Evolutionary conservation across 2,113 vertebrate genomes (phyloP), one percentile per base, ranked within the genome.

Genomic region (Nannobrachium achirus): DNA sequence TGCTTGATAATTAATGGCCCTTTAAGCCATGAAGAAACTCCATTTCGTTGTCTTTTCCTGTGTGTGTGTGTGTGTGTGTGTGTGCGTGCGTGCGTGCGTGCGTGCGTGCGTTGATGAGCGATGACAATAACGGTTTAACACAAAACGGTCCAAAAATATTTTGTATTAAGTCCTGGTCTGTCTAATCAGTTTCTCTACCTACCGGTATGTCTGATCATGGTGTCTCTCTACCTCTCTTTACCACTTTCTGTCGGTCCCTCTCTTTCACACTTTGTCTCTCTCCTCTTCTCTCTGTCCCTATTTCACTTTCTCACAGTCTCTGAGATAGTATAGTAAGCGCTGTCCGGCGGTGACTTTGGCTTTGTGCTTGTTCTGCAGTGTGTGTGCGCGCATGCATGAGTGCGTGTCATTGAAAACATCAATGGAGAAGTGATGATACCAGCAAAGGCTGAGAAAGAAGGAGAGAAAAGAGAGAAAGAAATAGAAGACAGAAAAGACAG

Each of bases 11-110:
- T 81, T 56, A 86, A 82, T 63, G 58, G 25, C 18, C 66, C 73
- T 78, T 85, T 86, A 81, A 56, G 40, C 72, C 58, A 50, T 71
- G 68, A 64, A 71, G 13, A 63, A 39, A 48, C 15, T 46, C 51
- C 66, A 66, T 51, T 48, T 20, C 19, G 56, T 40, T 33, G 25
- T 33, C 3, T 40, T 25, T 53, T 8, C 16, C 7, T 11, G n/a
- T 40, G 46, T 40, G 62, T n/a, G 33, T 14, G 25, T 51, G 46
- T 33, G 56, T 7, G 38, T 59, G 15, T 14, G 7, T 40, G 48
- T 40, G 13, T 63, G 14, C 33, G 19, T 16, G 20, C 15, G 44
- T 50, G 45, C 49, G 45, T 18, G 25, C n/a, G 14, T 18, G 18
- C 15, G 38, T 63, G 18, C 9, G 14, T 63, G 60, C 16, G 63